phyloP scores from a whole-genome alignment of 2,113 vertebrate species.

The Salvelinus sp. region DNA sequence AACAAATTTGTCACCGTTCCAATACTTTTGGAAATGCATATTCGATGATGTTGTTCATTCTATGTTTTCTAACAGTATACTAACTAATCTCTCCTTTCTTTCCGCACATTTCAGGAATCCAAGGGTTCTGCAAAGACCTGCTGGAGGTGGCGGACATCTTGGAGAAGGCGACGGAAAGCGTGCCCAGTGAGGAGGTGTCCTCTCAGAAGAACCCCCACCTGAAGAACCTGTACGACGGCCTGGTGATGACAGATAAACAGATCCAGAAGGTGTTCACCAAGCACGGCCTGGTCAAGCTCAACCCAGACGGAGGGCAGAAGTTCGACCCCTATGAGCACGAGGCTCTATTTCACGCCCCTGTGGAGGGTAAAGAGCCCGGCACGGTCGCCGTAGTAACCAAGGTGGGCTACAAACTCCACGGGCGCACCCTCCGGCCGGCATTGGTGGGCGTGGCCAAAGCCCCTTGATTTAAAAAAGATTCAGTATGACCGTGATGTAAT shows the following conservation, averaged over 20 bases:
- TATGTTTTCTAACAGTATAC: too few species aligned
- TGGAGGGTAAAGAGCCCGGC: conserved; percentile 88
- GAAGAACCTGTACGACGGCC: conserved; percentile 93
- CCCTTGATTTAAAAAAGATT: conserved; percentile 57
- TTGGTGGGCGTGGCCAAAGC: conserved; percentile 93
- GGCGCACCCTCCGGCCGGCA: conserved; percentile 91
- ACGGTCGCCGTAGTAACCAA: conserved; percentile 89
- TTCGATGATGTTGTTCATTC: too few species aligned
- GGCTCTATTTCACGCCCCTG: conserved; percentile 86
- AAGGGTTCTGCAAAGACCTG: conserved; percentile 96
- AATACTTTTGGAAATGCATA: too few species aligned
- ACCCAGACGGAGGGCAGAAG: conserved; percentile 84
- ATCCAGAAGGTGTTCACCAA: conserved; percentile 97
- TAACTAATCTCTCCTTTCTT: not conserved
- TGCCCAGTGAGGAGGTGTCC: conserved; percentile 87
- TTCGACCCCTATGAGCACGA: conserved; percentile 97
- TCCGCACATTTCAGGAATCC: conserved; percentile 79
- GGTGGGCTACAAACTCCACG: conserved; percentile 94
- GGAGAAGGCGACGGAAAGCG: conserved; percentile 92
- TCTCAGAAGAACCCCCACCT: conserved; percentile 92
- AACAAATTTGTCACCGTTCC: too few species aligned
- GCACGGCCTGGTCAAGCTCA: conserved; percentile 85
- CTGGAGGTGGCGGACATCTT: conserved; percentile 94
- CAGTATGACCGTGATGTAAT: conserved; percentile 8
- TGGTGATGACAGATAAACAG: conserved; percentile 90